These are phyloP conservation scores for Pelusios castaneus DNA, from an alignment of 2,113 vertebrate genomes.

Conservation along the genomic window DNA sequence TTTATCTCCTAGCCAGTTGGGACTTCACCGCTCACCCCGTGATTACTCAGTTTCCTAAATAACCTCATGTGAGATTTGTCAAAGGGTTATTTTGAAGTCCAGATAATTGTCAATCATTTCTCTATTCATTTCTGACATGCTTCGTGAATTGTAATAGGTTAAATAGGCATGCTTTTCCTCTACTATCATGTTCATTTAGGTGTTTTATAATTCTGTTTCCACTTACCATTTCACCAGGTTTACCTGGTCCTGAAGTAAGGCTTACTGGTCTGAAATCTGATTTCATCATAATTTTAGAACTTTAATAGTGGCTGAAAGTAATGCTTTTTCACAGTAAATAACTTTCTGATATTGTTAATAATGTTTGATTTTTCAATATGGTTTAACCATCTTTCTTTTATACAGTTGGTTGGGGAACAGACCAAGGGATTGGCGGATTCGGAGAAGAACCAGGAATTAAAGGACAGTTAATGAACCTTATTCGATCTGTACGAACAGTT, in stretches of 20 bases:
- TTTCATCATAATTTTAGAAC: background rate
- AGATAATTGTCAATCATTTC: background rate
- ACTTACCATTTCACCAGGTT: accelerated
- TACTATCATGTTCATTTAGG: accelerated
- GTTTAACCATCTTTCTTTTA: constrained; percentile 24
- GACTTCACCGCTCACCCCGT: background rate
- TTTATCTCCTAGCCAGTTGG: accelerated
- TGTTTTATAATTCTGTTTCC: background rate
- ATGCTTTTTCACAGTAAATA: background rate
- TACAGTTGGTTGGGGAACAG: constrained; percentile 93
- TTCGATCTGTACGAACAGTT: constrained; percentile 92
- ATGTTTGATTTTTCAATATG: background rate
- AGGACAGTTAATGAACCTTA: constrained; percentile 91
- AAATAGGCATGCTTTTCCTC: background rate
- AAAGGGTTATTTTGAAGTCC: background rate
- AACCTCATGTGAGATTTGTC: background rate
- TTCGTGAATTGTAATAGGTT: accelerated
- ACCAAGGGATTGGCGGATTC: constrained; percentile 94
- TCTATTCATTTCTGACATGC: accelerated
- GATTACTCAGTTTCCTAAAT: background rate
- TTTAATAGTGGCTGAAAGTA: constrained; percentile 7
- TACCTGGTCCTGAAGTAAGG: background rate
- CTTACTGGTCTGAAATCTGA: background rate
- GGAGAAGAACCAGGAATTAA: constrained; percentile 97
- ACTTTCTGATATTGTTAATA: accelerated